Evolutionary conservation across 2,113 vertebrate genomes (phyloP), one percentile per base, ranked within the genome.

Genomic region (Tinamus guttatus): DNA sequence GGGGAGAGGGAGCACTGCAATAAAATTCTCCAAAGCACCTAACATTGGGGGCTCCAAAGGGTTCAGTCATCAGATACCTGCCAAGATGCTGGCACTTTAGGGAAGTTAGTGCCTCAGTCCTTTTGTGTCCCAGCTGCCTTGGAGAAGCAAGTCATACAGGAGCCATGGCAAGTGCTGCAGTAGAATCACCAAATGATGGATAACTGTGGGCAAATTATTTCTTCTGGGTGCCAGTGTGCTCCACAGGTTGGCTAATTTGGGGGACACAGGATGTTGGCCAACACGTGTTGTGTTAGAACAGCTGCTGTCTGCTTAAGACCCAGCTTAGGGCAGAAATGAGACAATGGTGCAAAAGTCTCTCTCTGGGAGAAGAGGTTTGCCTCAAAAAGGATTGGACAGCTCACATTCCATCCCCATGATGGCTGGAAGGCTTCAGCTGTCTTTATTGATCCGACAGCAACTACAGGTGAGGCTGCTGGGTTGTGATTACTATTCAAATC

Each of bases 41-140:
- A 28, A 3, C 1, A 5, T 45, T 2, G 28, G 34, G 1, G n/a
- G 3, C 49, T 28, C 34, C 2, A 1, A 28, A 51, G 52, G 58
- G 13, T 58, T 77, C 64, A 7, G 78, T n/a, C 1, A 0, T 18
- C 21, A n/a, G 38, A 18, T 47, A 5, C 27, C 36, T 49, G 54
- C n/a, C 3, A 54, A 65, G 65, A 24, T 18, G 10, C 64, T 71
- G 71, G 54, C 40, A 12, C 25, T 49, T 30, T 41, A 75, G 54
- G 47, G 63, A 59, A 18, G 38, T 10, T 59, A 47, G 41, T 28
- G 38, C 79, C n/a, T 36, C 19, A 41, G 8, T 76, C 38, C 41
- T 15, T 65, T 65, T 54, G 63, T 30, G 13, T 70, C 38, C 51
- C 58, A 16, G 17, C 13, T 40, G 52, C 6, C 43, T 38, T 38